These are phyloP conservation scores for Sylvia borin DNA, from an alignment of 2,797 vertebrate genomes.

Conservation along the genomic window DNA sequence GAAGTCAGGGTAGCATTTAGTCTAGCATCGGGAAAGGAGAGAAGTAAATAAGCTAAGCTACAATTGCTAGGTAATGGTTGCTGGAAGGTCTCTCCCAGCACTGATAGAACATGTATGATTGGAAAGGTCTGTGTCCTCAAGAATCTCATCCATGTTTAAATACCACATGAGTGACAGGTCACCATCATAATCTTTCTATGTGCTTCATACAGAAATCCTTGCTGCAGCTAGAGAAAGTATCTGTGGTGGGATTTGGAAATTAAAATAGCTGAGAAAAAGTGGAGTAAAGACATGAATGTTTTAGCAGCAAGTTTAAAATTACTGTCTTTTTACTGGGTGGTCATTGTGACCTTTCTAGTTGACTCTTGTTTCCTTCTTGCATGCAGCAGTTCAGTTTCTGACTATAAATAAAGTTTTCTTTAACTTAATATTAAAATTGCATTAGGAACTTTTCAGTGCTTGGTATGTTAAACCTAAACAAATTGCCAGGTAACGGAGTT, in stretches of 20 bases:
- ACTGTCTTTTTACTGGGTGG: not conserved
- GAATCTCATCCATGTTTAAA: not conserved
- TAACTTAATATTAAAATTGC: not conserved
- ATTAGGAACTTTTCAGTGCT: not conserved
- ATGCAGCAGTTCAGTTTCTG: not conserved
- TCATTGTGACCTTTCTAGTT: not conserved
- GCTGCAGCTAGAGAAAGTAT: not conserved
- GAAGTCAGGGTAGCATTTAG: not conserved
- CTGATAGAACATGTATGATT: not conserved
- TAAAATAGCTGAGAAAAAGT: not conserved
- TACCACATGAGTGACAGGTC: not conserved
- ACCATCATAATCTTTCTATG: not conserved
- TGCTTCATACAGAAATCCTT: not conserved
- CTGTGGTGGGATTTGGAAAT: not conserved
- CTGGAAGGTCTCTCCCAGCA: not conserved
- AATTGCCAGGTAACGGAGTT: not conserved
- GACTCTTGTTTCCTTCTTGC: not conserved
- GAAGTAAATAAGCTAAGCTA: rapidly evolving
- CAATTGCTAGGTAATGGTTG: not conserved
- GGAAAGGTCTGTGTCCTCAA: not conserved
- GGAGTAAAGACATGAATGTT: not conserved
- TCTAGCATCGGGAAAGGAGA: not conserved
- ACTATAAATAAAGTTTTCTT: not conserved
- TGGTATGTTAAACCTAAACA: not conserved
- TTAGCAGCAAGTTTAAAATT: not conserved